Evolutionary conservation across 2,797 vertebrate genomes (phyloP).

Genomic region (Odontamblyopus rebecca): DNA sequence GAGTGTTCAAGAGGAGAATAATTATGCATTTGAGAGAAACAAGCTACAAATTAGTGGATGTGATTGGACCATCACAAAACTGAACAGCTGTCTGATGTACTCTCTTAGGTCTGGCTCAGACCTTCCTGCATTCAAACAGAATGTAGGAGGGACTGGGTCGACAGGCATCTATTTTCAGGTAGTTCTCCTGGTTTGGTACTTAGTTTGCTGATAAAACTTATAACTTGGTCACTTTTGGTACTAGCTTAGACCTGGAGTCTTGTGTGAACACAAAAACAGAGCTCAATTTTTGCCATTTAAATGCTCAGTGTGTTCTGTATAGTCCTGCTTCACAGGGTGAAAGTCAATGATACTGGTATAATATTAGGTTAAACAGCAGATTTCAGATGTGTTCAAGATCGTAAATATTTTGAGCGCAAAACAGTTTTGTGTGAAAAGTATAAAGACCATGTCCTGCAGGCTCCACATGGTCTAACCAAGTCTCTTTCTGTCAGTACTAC

Average conservation of each 20-base stretch:
- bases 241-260: background rate
- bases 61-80: too few relatives aligned
- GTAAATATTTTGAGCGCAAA: background rate
- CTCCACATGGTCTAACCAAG: constrained; percentile 71
- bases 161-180: background rate
- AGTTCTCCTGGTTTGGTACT: background rate
- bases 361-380: background rate
- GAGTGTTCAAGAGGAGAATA: too few relatives aligned
- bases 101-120: too few relatives aligned
- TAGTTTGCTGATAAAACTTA: background rate
- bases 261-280: background rate
- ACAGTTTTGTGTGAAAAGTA: background rate
- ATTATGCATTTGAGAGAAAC: too few relatives aligned
- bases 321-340: too few relatives aligned
- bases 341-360: background rate
- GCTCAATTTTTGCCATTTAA: background rate
- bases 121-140: too few relatives aligned
- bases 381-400: background rate
- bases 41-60: too few relatives aligned
- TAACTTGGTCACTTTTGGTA: background rate
- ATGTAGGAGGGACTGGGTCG: too few relatives aligned
- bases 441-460: constrained; percentile 15
- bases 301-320: too few relatives aligned
- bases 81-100: too few relatives aligned
- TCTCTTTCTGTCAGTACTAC: constrained; percentile 42